phyloP scores from a whole-genome alignment of 37 sponge, comb jelly and placozoan species.

The Oopsacas minuta region DNA sequence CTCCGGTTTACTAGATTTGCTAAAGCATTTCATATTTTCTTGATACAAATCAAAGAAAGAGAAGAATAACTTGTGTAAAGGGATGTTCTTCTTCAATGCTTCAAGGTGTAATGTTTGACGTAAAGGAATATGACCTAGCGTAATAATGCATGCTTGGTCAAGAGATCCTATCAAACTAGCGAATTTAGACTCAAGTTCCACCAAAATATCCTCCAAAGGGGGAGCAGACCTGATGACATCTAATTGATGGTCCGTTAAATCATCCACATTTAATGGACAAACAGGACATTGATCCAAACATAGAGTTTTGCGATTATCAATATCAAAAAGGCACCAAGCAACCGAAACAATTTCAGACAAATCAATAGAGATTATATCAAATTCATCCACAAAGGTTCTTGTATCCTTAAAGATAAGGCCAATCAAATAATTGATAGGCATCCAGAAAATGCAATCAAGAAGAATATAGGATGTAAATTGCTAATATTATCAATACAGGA shows the following conservation, averaged over 20 bases:
- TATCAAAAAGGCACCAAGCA: background rate
- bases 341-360: background rate
- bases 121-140: background rate
- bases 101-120: background rate
- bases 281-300: background rate
- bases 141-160: background rate
- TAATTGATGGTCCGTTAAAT: background rate
- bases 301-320: background rate
- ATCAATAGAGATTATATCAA: background rate
- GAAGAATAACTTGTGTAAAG: background rate
- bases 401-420: background rate
- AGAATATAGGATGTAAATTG: too few species aligned
- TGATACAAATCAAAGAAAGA: background rate
- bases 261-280: background rate
- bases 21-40: background rate
- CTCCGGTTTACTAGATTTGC: background rate
- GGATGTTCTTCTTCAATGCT: background rate
- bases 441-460: background rate
- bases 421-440: background rate
- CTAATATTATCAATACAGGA: too few species aligned
- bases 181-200: background rate
- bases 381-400: background rate
- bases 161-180: background rate
- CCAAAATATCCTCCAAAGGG: background rate
- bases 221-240: background rate